These are phyloP conservation scores for Pelodiscus sinensis DNA, from an alignment of 2,113 vertebrate species.

Conservation along the genomic window DNA sequence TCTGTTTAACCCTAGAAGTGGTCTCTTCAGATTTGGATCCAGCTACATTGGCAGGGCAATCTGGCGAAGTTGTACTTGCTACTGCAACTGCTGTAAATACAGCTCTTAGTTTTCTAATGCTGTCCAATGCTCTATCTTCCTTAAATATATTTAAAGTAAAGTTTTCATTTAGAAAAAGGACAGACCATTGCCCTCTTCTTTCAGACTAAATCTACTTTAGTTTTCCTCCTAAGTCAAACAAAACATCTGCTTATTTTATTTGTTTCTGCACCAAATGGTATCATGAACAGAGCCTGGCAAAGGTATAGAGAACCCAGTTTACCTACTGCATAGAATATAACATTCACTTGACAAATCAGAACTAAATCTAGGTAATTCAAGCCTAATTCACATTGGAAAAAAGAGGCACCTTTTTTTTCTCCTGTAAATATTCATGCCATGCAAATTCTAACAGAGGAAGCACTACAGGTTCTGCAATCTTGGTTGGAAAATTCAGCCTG, in stretches of 20 bases:
- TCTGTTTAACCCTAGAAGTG: not conserved
- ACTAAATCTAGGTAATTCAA: not conserved
- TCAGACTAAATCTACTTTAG: not conserved
- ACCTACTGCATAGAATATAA: not conserved
- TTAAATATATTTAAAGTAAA: not conserved
- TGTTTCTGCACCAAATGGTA: not conserved
- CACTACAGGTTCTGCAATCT: conserved; percentile 74
- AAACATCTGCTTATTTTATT: not conserved
- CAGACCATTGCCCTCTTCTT: not conserved
- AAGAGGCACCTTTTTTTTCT: conserved; percentile 76
- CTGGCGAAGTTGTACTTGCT: not conserved
- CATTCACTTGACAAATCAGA: not conserved
- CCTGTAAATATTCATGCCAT: conserved; percentile 74
- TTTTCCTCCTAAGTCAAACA: not conserved
- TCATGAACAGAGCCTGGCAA: conserved; percentile 10
- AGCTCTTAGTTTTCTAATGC: not conserved
- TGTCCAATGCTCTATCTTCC: not conserved
- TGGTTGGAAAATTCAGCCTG: conserved; percentile 70
- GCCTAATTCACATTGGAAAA: not conserved
- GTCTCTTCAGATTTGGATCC: not conserved
- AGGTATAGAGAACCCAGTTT: not conserved
- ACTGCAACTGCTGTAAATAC: not conserved
- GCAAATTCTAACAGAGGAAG: conserved; percentile 77
- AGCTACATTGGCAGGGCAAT: not conserved
- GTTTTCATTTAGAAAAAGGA: not conserved